These are phyloP conservation scores for Archivesica marissinica DNA, from an alignment of 1,140 invertebrate species.

Conservation along the genomic window DNA sequence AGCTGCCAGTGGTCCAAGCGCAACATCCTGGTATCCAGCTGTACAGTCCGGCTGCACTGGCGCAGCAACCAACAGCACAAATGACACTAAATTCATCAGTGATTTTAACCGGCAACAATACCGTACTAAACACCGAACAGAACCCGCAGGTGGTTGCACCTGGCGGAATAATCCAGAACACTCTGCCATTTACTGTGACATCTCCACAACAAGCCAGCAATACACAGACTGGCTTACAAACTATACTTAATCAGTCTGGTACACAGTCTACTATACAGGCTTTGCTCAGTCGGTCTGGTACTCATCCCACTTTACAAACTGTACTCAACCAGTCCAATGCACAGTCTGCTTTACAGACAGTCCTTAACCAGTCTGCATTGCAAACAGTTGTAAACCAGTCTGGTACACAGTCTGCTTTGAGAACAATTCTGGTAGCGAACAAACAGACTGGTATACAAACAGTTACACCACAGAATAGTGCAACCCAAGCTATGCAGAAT, in stretches of 20 bases:
- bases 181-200: slow-evolving; percentile 35
- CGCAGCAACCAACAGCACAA: neutral
- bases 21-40: slow-evolving; percentile 47
- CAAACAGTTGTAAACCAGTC: neutral
- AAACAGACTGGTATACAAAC: slow-evolving; percentile 12
- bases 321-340: slow-evolving; percentile 4
- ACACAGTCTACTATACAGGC: slow-evolving; percentile 16
- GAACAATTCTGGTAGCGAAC: slow-evolving; percentile 1
- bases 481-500: neutral
- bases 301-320: slow-evolving; percentile 10
- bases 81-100: slow-evolving; percentile 3
- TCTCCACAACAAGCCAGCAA: neutral
- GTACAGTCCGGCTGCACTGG: neutral
- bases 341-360: neutral
- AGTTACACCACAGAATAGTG: neutral
- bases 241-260: neutral
- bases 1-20: slow-evolving; percentile 2
- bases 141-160: neutral
- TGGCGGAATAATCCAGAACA: slow-evolving; percentile 4
- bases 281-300: neutral
- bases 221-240: slow-evolving; percentile 23
- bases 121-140: neutral
- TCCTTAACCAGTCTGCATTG: neutral
- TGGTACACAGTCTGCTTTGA: slow-evolving; percentile 4
- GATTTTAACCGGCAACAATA: neutral